Conservation (phyloP, 2,113 vertebrate genomes). For the Ameiurus melas region DNA sequence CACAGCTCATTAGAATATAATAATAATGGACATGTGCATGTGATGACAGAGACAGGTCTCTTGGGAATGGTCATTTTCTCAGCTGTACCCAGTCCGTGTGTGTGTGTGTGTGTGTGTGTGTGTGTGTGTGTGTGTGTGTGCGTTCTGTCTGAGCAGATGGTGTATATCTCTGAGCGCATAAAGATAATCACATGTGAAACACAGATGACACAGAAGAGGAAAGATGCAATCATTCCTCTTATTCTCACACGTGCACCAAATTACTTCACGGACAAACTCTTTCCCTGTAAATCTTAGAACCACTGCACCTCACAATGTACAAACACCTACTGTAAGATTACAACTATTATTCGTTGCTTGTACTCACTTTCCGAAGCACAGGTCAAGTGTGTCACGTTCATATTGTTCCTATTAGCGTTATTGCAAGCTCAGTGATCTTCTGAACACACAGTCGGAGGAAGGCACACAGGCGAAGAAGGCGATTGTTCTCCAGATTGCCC, state of each 20-base stretch:
- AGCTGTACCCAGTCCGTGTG: slow-evolving; percentile 60
- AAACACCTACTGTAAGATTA: not conserved
- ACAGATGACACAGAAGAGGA: slow-evolving; percentile 65
- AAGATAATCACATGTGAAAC: slow-evolving; percentile 77
- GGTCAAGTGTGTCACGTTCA: slow-evolving; percentile 27
- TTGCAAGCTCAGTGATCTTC: slow-evolving; percentile 44
- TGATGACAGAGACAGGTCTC: slow-evolving; percentile 59
- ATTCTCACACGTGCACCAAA: slow-evolving; percentile 7
- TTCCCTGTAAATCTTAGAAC: not conserved
- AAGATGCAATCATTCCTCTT: slow-evolving; percentile 53
- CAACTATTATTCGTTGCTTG: not conserved
- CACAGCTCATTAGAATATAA: slow-evolving; percentile 51
- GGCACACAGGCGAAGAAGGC: slow-evolving; percentile 43
- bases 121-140: slow-evolving; percentile 44
- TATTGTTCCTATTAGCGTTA: slow-evolving; percentile 33
- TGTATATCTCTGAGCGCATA: slow-evolving; percentile 61
- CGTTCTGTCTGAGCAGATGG: slow-evolving; percentile 60
- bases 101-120: slow-evolving; percentile 39
- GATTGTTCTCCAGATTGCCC: slow-evolving; percentile 53
- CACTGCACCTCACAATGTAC: not conserved
- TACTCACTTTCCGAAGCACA: not conserved
- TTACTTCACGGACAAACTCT: not conserved
- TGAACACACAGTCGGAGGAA: slow-evolving; percentile 29
- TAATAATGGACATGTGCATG: slow-evolving; percentile 55
- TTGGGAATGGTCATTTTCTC: slow-evolving; percentile 69